Evolutionary conservation across 2,888 invertebrate species (phyloP), one percentile per base, ranked within the genome.

Genomic region (Agrotis segetum): DNA sequence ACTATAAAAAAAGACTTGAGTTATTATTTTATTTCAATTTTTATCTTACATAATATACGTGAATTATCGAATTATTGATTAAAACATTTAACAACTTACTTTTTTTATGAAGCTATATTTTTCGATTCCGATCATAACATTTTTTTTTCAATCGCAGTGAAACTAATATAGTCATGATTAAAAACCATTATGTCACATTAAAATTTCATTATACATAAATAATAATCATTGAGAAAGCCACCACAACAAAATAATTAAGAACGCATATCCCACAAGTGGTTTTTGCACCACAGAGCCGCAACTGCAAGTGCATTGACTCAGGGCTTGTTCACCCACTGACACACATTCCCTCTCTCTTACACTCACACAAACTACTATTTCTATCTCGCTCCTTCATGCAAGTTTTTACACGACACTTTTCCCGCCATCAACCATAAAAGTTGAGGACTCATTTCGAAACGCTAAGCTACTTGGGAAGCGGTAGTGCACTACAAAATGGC

Each of bases 241-340:
- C 19, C 6, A 17, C 44, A 74, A 24, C 21, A 68, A 40, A 77
- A 77, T 80, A 63, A 83, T 85, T 74, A 83, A 59, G 69, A 73
- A n/a, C 53, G 16, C 79, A 66, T 80, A 77, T 71, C 69, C 74
- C 66, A 75, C 67, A 70, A 79, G 69, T 74, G 56, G 76, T 77
- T 69, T 80, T 82, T 75, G 61, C 71, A 73, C 72, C 63, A 70
- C 71, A 69, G 34, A 63, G 58, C 61, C 67, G 72, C 71, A 77
- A 77, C 56, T 71, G 85, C 90, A 89, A 92, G 93, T 92, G 91
- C 93, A 90, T 92, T 91, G 93, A 93, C 94, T 89, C 88, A 88
- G 87, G 89, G 87, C 89, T 85, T 79, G 85, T 85, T 92, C 90
- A 93, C 94, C 95, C 90, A 95, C 93, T 95, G 91, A 95, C 95